Percentiles rank a stretch among this genome's conserved stretches.
Conservation (phyloP, 2,888 invertebrate species). For the Aspidiotus rigidus region DNA sequence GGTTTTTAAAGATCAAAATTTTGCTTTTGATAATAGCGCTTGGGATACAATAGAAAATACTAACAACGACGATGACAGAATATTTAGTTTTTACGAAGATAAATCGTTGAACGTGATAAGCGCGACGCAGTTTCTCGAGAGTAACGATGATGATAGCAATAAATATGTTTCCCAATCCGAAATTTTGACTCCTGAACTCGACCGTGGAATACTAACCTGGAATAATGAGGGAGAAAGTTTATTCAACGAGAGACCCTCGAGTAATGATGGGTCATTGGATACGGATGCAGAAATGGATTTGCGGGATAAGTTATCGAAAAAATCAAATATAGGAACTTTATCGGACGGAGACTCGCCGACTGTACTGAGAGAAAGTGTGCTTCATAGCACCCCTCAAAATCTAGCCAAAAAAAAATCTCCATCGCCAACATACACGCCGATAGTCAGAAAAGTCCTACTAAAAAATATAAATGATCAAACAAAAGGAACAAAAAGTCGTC, state of each 20-base stretch:
- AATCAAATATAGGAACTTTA: background rate
- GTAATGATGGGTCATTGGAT: background rate
- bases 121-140: background rate
- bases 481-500: background rate
- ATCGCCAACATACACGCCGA: constrained; percentile 18
- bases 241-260: background rate
- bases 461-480: constrained; percentile 11
- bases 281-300: background rate
- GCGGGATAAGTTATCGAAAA: background rate
- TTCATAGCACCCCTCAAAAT: constrained; percentile 5
- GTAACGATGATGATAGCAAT: no score
- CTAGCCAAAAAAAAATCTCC: constrained; percentile 3
- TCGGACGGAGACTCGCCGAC: background rate
- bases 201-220: background rate
- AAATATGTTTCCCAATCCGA: background rate
- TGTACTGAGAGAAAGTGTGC: background rate
- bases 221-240: background rate
- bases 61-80: background rate
- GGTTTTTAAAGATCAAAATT: no score
- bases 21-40: constrained; percentile 6
- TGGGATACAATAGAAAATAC: constrained; percentile 13
- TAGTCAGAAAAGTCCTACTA: constrained; percentile 8
- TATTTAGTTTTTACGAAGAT: constrained; percentile 16
- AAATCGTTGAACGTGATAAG: background rate
- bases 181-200: background rate